Evolutionary conservation across 2,888 invertebrate genomes (phyloP), one percentile per base, ranked within the genome.

Genomic region (Dicyrtoma fusca): DNA sequence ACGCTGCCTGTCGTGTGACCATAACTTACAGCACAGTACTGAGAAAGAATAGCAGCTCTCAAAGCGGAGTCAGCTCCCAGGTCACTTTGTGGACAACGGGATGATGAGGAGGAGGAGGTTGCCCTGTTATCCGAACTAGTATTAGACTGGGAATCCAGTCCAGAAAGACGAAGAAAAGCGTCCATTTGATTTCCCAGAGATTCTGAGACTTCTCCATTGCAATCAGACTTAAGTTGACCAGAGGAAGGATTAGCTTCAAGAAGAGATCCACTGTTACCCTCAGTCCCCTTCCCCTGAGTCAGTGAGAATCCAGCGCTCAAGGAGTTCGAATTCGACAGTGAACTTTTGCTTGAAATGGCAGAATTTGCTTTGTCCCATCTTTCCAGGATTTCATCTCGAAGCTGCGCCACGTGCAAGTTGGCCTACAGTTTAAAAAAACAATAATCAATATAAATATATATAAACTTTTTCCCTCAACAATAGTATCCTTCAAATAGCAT

Each of bases 301-400:
- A 23, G 14, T 3, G 19, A 13, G 2, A 5, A 8, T 8, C 5
- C 23, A 57, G 21, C 23, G 14, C 23, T 21, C 14, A 57, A 14
- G 4, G 34, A 5, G 8, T 34, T 34, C 34, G 34, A 5, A 34
- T 34, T 34, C 34, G 34, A 8, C 3, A 34, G 8, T 8, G 8
- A 34, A 8, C 34, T 13, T 63, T 51, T 57, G 42, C n/a, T 17
- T 11, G 53, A 5, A 34, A 8, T 34, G 34, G 34, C 34, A 34
- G 34, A 34, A 8, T 8, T 34, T 14, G 55, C 66, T 19, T 44
- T 25, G 44, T 68, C 65, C 77, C 78, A 77, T 47, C 73, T 62
- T 10, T 70, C 59, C n/a, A 78, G 62, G 44, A 78, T 78, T 55
- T 78, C 78, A 65, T 71, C 57, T 45, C 78, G 64, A 17, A 77